Base-by-base conservation (phyloP, 2,797 vertebrate genomes). In the Epinephelus malabaricus region DNA sequence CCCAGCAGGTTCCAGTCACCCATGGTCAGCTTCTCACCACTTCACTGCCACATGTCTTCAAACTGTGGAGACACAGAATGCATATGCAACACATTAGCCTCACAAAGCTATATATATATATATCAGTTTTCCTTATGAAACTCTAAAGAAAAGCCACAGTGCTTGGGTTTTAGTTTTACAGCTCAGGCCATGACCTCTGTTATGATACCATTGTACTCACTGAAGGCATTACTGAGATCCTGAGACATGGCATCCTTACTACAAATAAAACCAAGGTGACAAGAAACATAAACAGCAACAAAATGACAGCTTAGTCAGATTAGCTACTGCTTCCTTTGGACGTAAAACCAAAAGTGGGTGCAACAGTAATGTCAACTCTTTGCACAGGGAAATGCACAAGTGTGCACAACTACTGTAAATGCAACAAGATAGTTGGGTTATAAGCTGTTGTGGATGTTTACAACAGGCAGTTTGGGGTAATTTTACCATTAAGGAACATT, bases 1-100 rank as follows among this genome's bases (percentile, higher is more conserved):
- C 97, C 97, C 91, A 99, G 81, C 89, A 99, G 93, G 92, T 98
- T 99, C 98, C 98, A 99, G 88, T 99, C 97, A 80, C 98, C 97
- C 97, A 99, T 99, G 89, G 92, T 97, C 94, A 86, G 87, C 78
- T 74, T 85, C 76, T 88, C 76, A 67, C 70, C 79, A 56, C 86
- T 73, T 92, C 84, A 97, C 88, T 93, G 89, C 90, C 83, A 94
- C 96, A 95, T 96, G 73, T 91, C 96, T 93, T 93, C 89, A 93
- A 94, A 76, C 91, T 78, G 89, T 81, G 73, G 63, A 87, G 74
- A 89, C 81, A 88, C 19, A 81, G 61, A 13, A 83, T 55, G 46
- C 14, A 56, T 30, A 67, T 14, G 40, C 19, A 58, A 30, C 14
- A 47, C 13, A 27, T 73, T 46, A 78, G 9, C 8, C 14, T 73